Base-by-base conservation (phyloP, 2,888 invertebrate genomes). In the Caenorhabditis imperialis region DNA sequence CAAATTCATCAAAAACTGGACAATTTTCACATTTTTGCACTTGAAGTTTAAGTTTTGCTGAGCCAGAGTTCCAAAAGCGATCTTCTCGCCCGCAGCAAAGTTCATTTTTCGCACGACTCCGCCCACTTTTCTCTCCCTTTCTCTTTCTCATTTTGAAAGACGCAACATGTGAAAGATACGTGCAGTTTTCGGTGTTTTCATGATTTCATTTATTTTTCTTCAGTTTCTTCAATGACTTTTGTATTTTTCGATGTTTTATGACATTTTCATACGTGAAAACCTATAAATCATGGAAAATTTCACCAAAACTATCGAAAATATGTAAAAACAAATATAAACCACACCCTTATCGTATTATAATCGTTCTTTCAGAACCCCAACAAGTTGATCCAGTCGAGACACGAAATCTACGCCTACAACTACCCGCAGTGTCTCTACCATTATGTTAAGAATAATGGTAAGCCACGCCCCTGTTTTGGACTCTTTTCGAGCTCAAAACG, bases 341-440 rank as follows among this genome's bases (percentile, higher is more conserved):
- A n/a, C n/a, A n/a, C n/a, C n/a, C n/a, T n/a, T n/a, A n/a, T n/a
- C n/a, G n/a, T 6, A 7, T 30, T 30, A 7, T 30, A 10, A 14
- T n/a, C 37, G 30, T 47, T 45, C 1, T 60, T 67, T 20, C 74
- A 78, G 69, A 78, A 81, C 48, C 77, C 78, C 35, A 75, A 47
- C 47, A 54, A 78, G 35, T 69, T 77, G 16, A 94, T 98, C 71
- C 94, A 94, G 87, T 94, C 96, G 44, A 96, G 95, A 89, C 96
- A 97, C 89, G 88, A 88, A 75, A 75, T 88, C 37, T 88, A 88
- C 86, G 89, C 85, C 12, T 83, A 84, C 63, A 85, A 84, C 71
- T 88, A 84, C 57, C 88, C 88, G 3, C 81, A 81, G 8, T 81
- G 77, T 35, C 76, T 83, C 2, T 74, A 88, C 3, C 75, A 83